Evolutionary conservation across 2,888 invertebrate species (phyloP).

Genomic region (Marronus borbonicus): DNA sequence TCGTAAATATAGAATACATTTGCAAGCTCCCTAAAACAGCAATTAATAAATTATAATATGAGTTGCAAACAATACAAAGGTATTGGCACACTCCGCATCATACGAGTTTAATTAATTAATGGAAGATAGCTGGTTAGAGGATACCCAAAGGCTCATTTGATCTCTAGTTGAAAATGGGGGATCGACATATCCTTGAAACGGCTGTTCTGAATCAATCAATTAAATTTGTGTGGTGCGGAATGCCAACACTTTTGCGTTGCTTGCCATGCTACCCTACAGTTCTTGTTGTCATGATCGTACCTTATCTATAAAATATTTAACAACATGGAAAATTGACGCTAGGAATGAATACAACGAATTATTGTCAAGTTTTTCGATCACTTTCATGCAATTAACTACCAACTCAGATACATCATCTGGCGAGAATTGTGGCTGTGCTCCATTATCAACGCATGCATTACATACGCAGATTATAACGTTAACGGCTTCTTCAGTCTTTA

Average conservation of each 20-base stretch:
- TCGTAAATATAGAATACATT: slow-evolving; percentile 2
- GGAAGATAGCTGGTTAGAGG: too few species aligned
- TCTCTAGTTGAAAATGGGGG: too few species aligned
- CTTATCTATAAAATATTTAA: slow-evolving; percentile 32
- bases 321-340: slow-evolving; percentile 37
- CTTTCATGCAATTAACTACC: slow-evolving; percentile 18
- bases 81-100: too few species aligned
- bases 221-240: too few species aligned
- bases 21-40: slow-evolving; percentile 28
- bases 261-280: too few species aligned
- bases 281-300: neutral
- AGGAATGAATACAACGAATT: slow-evolving; percentile 17
- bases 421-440: slow-evolving; percentile 3
- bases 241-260: too few species aligned
- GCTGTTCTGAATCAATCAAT: too few species aligned
- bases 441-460: slow-evolving; percentile 20
- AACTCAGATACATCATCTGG: slow-evolving; percentile 12
- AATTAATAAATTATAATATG: neutral
- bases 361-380: slow-evolving; percentile 18
- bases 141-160: too few species aligned
- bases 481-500: slow-evolving; percentile 23
- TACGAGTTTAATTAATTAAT: too few species aligned
- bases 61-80: too few species aligned
- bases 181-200: too few species aligned
- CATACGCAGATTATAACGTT: slow-evolving; percentile 35